Evolutionary conservation across 2,113 vertebrate genomes (phyloP), one percentile per base, ranked within the genome.

Genomic region (Pristiophorus japonicus): DNA sequence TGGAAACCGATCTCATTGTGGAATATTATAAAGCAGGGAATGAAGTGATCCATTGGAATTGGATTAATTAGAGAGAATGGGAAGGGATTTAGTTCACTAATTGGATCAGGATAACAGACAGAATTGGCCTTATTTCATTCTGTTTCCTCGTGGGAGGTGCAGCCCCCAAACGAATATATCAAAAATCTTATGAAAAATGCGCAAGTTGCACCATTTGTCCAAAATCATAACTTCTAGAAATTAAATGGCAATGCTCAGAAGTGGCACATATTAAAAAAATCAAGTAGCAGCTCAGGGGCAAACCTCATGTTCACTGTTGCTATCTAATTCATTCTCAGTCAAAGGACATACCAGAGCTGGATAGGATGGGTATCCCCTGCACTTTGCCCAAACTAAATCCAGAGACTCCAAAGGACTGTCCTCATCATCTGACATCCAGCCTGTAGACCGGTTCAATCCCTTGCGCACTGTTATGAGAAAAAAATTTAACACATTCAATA

Each of bases 361-460:
- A 96, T 99, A 99, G 0, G 99, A 99, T 47, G 99, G 99, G 96
- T 99, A 99, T 16, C 99, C 99, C 96, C 99, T 97, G 97, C 99
- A 99, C 96, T 99, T 99, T 96, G 99, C 99, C 99, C 99, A 99
- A 96, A 99, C 99, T 96, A 99, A 97, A 97, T 99, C 99, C 97
- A 99, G 97, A 95, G 99, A 98, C 22, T 99, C 99, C 97, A 99
- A 97, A 0, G 98, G 98, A 38, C 98, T 98, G 96, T 99, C 99
- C 95, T 99, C 99, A 0, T 99, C 98, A 78, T 99, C 98, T 0
- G 98, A 98, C 96, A 99, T 98, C 99, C 99, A 99, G 96, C 98
- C 98, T 0, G 98, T 96, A 0, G 98, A 97, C 16, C 99, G 98
- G 38, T 98, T 97, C 95, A 99, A 98, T 95, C 98, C 97, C 95